Evolutionary conservation across 2,113 vertebrate species (phyloP).

Genomic region (Lepus timidus): DNA sequence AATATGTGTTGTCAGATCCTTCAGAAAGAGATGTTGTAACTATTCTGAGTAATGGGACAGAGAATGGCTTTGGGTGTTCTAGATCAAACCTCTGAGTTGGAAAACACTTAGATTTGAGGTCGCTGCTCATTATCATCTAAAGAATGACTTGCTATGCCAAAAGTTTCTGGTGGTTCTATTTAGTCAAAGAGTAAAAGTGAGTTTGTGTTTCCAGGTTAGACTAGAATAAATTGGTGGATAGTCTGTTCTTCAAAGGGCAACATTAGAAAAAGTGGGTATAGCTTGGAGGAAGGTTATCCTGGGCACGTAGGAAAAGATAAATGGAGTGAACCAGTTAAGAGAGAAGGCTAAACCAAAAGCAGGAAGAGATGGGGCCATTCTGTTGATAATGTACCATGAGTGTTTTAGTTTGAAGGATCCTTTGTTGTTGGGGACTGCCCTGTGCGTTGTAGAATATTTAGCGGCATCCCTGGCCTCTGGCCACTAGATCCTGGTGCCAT

Average conservation of each 20-base stretch:
- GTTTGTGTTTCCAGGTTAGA: neutral
- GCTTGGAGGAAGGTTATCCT: neutral
- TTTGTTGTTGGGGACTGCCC: neutral
- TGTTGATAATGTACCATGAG: neutral
- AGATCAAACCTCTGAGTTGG: neutral
- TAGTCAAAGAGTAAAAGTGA: conserved; percentile 49
- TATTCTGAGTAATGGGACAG: neutral
- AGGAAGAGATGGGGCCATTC: neutral
- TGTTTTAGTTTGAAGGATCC: neutral
- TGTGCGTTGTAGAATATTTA: neutral
- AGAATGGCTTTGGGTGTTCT: neutral
- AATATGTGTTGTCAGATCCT: conserved; percentile 18
- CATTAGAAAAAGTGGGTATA: neutral
- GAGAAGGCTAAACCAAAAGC: neutral
- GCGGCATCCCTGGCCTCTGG: neutral
- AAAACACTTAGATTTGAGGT: conserved; percentile 48
- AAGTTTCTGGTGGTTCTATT: conserved; percentile 39
- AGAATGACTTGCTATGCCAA: conserved; percentile 40
- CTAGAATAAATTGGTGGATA: conserved; percentile 15
- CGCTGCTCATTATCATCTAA: conserved; percentile 10
- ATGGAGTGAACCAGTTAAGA: neutral
- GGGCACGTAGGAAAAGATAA: neutral
- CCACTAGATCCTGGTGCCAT: neutral
- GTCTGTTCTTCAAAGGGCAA: conserved; percentile 47
- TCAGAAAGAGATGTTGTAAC: conserved; percentile 42